Percentiles rank a stretch among this genome's conserved stretches.
These are phyloP conservation scores for Cossypha dichroa DNA, from an alignment of 2,797 vertebrate genomes.

Conservation along the genomic window DNA sequence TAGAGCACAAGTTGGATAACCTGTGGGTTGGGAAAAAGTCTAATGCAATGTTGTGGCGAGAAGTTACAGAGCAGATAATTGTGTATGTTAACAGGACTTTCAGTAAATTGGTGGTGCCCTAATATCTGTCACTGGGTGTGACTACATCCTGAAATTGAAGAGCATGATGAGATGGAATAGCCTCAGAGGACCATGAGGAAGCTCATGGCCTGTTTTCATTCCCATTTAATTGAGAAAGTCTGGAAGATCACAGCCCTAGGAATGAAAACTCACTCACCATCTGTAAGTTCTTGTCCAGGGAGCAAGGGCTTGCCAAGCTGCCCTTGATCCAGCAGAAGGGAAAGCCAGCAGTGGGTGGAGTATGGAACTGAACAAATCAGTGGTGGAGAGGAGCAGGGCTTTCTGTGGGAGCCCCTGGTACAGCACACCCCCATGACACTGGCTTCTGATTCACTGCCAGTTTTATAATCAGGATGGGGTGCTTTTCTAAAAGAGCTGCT, in stretches of 20 bases:
- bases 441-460: background rate
- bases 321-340: background rate
- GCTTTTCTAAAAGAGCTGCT: background rate
- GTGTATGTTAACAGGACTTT: background rate
- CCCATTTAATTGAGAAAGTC: background rate
- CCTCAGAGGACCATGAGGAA: background rate
- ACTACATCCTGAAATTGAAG: background rate
- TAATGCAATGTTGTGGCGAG: background rate
- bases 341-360: background rate
- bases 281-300: background rate
- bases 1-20: background rate
- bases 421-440: accelerated
- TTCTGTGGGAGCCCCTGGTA: background rate
- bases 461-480: background rate
- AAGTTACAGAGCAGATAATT: background rate
- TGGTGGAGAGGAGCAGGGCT: background rate
- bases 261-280: slow-evolving; percentile 12
- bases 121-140: background rate
- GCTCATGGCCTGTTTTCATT: background rate
- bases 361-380: background rate
- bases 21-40: background rate
- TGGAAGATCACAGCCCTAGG: background rate
- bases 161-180: background rate
- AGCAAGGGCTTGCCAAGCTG: background rate
- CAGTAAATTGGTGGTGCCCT: background rate